phyloP scores from a whole-genome alignment of 1,140 invertebrate species.

The Drosophila suzukii region DNA sequence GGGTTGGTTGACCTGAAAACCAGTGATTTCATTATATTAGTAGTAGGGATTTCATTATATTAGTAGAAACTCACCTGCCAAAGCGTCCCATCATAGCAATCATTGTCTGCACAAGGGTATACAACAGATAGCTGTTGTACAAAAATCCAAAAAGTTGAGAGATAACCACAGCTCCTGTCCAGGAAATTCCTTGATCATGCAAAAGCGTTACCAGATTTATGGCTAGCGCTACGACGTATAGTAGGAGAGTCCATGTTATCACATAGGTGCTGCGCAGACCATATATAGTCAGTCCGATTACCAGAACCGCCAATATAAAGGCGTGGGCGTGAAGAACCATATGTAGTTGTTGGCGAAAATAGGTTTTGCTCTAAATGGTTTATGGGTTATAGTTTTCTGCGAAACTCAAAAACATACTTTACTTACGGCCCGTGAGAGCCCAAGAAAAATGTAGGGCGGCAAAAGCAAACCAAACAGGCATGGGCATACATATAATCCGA shows the following conservation, averaged over 20 bases:
- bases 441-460: neutral
- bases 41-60: no score
- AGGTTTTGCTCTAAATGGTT: neutral
- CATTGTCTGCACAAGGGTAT: slow-evolving; percentile 88
- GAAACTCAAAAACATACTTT: neutral
- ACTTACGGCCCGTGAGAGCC: slow-evolving; percentile 8
- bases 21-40: no score
- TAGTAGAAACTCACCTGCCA: slow-evolving; percentile 78
- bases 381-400: no score
- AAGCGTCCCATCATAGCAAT: slow-evolving; percentile 88
- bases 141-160: slow-evolving; percentile 82
- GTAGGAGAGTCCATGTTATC: slow-evolving; percentile 59
- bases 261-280: slow-evolving; percentile 64
- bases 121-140: slow-evolving; percentile 87
- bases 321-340: slow-evolving; percentile 62
- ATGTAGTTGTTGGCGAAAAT: slow-evolving; percentile 51
- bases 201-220: slow-evolving; percentile 71
- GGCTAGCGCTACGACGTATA: slow-evolving; percentile 55
- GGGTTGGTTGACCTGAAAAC: slow-evolving; percentile 85
- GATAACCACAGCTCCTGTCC: slow-evolving; percentile 84
- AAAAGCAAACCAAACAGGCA: slow-evolving; percentile 72
- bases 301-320: slow-evolving; percentile 43
- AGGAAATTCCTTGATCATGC: slow-evolving; percentile 85
- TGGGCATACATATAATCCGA: slow-evolving; percentile 84
- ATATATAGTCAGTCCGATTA: slow-evolving; percentile 26